Evolutionary conservation across 2,888 invertebrate genomes (phyloP).

Genomic region (Apamea anceps): DNA sequence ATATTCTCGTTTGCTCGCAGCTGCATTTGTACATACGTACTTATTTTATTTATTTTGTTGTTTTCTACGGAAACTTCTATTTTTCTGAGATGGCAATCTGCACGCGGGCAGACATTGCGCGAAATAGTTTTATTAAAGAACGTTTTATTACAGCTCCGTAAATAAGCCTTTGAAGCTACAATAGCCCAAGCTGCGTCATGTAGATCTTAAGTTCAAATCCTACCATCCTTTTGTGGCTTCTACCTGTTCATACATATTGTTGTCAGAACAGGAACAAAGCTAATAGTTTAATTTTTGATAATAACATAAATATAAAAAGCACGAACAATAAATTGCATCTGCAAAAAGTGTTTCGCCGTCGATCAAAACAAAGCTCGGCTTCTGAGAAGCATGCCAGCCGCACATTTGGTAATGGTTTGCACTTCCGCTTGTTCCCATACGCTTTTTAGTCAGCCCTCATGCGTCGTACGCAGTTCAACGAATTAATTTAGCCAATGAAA

Average conservation of each 20-base stretch:
- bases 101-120: conserved; percentile 7
- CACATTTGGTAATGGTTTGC: conserved; percentile 87
- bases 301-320: conserved; percentile 26
- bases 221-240: neutral
- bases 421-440: conserved; percentile 82
- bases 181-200: conserved; percentile 1
- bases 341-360: conserved; percentile 50
- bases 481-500: conserved; percentile 83
- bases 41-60: conserved; percentile 39
- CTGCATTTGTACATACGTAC: conserved; percentile 39
- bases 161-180: conserved; percentile 10
- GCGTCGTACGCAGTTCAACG: conserved; percentile 79
- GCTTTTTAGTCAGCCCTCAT: conserved; percentile 75
- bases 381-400: conserved; percentile 75
- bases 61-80: conserved; percentile 49
- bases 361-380: conserved; percentile 69
- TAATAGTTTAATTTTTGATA: neutral
- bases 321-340: conserved; percentile 47
- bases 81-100: conserved; percentile 39
- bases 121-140: conserved; percentile 38
- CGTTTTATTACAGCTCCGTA: conserved; percentile 25
- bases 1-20: conserved; percentile 47
- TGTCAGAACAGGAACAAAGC: neutral
- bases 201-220: conserved; percentile 4
- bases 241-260: conserved; percentile 1